phyloP scores from a whole-genome alignment of 2,797 vertebrate species.

The Mastacembelus armatus region DNA sequence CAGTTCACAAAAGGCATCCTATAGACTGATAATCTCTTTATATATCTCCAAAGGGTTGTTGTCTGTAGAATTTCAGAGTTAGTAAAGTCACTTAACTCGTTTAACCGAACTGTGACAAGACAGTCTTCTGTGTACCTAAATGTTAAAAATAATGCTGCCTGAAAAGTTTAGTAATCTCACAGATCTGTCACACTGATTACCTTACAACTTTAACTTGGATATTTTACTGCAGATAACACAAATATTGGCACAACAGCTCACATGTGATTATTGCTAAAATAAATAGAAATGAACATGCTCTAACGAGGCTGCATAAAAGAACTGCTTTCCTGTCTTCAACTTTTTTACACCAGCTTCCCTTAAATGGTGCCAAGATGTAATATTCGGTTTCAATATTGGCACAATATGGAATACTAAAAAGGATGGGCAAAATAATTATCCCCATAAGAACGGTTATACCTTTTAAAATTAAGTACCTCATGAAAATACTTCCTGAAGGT shows the following conservation, averaged over 20 bases:
- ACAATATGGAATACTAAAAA: constrained; percentile 58
- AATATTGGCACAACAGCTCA: constrained; percentile 11
- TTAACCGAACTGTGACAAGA: background rate
- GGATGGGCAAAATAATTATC: constrained; percentile 65
- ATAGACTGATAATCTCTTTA: background rate
- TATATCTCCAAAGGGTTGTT: background rate
- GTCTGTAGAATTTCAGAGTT: background rate
- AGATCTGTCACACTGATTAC: background rate
- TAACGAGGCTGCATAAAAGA: constrained; percentile 17
- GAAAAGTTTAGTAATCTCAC: background rate
- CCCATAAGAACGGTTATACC: constrained; percentile 67
- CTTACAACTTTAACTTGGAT: background rate
- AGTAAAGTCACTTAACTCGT: background rate
- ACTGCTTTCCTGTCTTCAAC: constrained; percentile 15
- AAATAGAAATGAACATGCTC: background rate
- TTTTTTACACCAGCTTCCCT: constrained; percentile 26
- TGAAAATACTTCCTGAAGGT: constrained; percentile 78
- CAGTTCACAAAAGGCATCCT: background rate
- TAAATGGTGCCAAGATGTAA: constrained; percentile 37
- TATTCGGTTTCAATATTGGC: constrained; percentile 45
- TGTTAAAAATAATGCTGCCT: background rate
- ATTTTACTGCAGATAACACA: background rate
- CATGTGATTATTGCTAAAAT: constrained; percentile 12
- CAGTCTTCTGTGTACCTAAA: too few relatives aligned
- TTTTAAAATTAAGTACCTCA: constrained; percentile 72